These are phyloP conservation scores for Eudemis profundana DNA, from an alignment of 2,888 invertebrate genomes.

Conservation along the genomic window DNA sequence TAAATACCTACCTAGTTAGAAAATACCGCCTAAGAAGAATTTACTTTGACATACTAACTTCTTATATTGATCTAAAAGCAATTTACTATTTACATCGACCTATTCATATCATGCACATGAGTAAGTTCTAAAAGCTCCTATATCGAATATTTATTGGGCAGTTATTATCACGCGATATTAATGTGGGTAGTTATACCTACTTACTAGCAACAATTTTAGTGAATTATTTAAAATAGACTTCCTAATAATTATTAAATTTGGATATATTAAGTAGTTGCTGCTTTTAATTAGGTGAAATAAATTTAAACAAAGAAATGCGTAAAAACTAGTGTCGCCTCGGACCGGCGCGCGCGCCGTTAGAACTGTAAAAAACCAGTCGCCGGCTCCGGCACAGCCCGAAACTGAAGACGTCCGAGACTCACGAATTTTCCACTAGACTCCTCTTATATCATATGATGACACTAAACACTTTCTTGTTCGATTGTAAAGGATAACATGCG, in stretches of 20 bases:
- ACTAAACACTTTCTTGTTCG: slow-evolving; percentile 26
- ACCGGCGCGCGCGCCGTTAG: slow-evolving; percentile 73
- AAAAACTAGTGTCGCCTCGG: slow-evolving; percentile 59
- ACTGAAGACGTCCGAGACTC: slow-evolving; percentile 57
- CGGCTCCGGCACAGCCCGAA: slow-evolving; percentile 78
- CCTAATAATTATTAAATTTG: background rate
- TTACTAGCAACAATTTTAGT: background rate
- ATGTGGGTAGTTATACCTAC: slow-evolving; percentile 5
- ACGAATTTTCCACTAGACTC: slow-evolving; percentile 47
- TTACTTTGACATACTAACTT: background rate
- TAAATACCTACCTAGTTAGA: slow-evolving; percentile 2
- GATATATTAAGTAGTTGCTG: background rate
- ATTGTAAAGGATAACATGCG: slow-evolving; percentile 60
- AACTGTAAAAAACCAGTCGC: slow-evolving; percentile 82
- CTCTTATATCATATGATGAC: background rate
- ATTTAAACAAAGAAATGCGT: slow-evolving; percentile 62
- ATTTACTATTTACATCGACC: slow-evolving; percentile 1
- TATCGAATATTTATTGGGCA: background rate
- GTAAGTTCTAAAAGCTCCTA: slow-evolving; percentile 15
- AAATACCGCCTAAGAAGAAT: slow-evolving; percentile 10
- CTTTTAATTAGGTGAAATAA: slow-evolving; percentile 22
- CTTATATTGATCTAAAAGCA: slow-evolving; percentile 15
- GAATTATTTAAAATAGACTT: background rate
- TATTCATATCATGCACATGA: slow-evolving; percentile 15
- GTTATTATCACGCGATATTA: no score